Evolutionary conservation across 2,797 vertebrate species (phyloP).

Genomic region (Sebastes hopkinsi): DNA sequence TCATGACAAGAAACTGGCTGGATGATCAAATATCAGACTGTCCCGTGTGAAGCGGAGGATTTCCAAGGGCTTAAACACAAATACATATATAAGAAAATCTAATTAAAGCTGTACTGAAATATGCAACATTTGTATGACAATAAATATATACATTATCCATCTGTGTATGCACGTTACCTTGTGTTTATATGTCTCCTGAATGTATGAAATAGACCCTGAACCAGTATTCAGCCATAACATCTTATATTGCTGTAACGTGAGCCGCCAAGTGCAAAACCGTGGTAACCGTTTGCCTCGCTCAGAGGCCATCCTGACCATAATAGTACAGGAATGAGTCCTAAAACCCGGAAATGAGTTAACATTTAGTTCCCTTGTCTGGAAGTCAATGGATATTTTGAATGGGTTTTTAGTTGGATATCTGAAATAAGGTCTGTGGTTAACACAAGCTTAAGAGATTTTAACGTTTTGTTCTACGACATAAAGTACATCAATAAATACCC

Average conservation of each 20-base stretch:
- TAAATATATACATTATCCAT: neutral
- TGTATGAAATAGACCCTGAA: neutral
- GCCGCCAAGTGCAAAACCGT: too few species aligned
- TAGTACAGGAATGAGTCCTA: too few species aligned
- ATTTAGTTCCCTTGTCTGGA: too few species aligned
- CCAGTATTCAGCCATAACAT: neutral
- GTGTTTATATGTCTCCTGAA: neutral
- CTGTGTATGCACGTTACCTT: conserved; percentile 3
- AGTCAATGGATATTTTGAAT: too few species aligned
- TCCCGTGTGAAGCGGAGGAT: neutral
- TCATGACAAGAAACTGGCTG: neutral
- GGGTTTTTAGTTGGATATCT: too few species aligned
- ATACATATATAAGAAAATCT: neutral
- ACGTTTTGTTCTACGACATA: too few species aligned
- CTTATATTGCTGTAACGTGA: neutral
- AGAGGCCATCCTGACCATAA: too few species aligned
- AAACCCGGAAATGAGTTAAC: too few species aligned
- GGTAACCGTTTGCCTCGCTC: too few species aligned
- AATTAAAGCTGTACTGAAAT: neutral
- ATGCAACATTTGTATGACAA: neutral
- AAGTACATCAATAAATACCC: too few species aligned
- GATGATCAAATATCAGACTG: conserved; percentile 1
- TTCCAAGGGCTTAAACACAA: neutral
- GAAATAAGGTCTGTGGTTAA: too few species aligned
- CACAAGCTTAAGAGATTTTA: too few species aligned